These are phyloP conservation scores for Clarias batrachus DNA, from an alignment of 2,113 vertebrate genomes.

Conservation along the genomic window DNA sequence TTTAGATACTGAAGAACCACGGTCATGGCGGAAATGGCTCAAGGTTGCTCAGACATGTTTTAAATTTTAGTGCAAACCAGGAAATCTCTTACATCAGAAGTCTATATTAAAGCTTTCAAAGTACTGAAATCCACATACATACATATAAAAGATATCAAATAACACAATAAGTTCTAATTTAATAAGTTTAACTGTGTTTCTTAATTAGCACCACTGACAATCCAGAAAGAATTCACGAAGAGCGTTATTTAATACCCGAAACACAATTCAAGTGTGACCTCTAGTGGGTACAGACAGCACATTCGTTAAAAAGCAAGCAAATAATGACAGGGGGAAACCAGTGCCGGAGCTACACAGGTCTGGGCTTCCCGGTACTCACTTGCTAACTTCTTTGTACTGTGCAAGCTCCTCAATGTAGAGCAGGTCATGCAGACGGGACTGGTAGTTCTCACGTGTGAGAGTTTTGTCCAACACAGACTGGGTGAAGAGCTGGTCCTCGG, in stretches of 20 bases:
- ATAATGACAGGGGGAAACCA: background rate
- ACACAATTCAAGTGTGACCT: slow-evolving; percentile 40
- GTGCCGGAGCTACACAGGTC: background rate
- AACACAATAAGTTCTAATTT: background rate
- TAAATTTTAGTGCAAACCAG: background rate
- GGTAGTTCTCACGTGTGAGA: slow-evolving; percentile 94
- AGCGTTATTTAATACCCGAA: background rate
- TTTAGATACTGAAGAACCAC: background rate
- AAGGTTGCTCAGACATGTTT: background rate
- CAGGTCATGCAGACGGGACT: slow-evolving; percentile 93
- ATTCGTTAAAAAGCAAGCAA: background rate
- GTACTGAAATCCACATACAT: background rate
- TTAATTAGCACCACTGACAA: slow-evolving; percentile 1
- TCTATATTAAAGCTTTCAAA: background rate
- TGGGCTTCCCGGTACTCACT: slow-evolving; percentile 77
- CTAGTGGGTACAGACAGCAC: slow-evolving; percentile 39
- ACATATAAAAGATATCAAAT: background rate
- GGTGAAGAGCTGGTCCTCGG: slow-evolving; percentile 97
- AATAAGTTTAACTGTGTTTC: background rate
- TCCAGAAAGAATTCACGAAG: background rate
- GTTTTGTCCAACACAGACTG: slow-evolving; percentile 97
- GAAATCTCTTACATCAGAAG: background rate
- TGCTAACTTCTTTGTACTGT: slow-evolving; percentile 99
- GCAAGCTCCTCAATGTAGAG: slow-evolving; percentile 99
- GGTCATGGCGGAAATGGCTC: background rate